phyloP scores from a whole-genome alignment of 2,888 invertebrate species.

The Platypus cylindrus region DNA sequence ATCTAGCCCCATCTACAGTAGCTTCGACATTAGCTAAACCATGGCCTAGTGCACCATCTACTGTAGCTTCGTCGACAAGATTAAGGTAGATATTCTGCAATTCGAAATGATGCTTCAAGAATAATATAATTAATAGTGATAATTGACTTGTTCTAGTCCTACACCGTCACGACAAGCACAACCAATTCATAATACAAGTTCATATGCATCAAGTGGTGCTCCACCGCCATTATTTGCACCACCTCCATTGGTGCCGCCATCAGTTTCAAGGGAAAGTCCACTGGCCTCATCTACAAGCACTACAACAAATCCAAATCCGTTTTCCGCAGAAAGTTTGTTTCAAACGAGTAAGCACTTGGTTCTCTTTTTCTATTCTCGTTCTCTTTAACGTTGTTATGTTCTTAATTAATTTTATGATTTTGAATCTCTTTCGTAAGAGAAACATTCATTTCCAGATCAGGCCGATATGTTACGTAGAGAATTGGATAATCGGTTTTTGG shows the following conservation, averaged over 20 bases:
- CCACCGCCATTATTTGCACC: constrained; percentile 22
- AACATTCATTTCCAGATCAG: constrained; percentile 41
- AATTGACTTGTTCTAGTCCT: constrained; percentile 31
- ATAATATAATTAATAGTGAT: background rate
- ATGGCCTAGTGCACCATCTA: constrained; percentile 14
- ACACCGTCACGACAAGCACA: constrained; percentile 39
- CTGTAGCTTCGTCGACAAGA: constrained; percentile 14
- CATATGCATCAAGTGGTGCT: constrained; percentile 33
- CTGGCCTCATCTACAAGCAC: constrained; percentile 42
- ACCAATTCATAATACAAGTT: constrained; percentile 33
- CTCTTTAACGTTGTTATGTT: too few relatives aligned
- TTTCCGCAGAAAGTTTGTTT: constrained; percentile 78
- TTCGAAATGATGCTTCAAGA: background rate
- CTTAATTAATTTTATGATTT: background rate
- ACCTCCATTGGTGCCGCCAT: constrained; percentile 23
- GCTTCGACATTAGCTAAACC: constrained; percentile 15
- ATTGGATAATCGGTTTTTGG: constrained; percentile 80
- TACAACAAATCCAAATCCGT: constrained; percentile 62
- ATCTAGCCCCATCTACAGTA: constrained; percentile 35
- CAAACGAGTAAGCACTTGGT: constrained; percentile 61
- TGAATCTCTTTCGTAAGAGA: constrained; percentile 11
- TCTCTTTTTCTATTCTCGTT: too few relatives aligned
- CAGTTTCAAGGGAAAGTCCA: constrained; percentile 48
- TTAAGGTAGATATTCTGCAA: constrained; percentile 8
- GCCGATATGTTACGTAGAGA: constrained; percentile 80